Evolutionary conservation across 2,113 vertebrate species (phyloP), one percentile per base, ranked within the genome.

Genomic region (Syngnathoides biaculeatus): DNA sequence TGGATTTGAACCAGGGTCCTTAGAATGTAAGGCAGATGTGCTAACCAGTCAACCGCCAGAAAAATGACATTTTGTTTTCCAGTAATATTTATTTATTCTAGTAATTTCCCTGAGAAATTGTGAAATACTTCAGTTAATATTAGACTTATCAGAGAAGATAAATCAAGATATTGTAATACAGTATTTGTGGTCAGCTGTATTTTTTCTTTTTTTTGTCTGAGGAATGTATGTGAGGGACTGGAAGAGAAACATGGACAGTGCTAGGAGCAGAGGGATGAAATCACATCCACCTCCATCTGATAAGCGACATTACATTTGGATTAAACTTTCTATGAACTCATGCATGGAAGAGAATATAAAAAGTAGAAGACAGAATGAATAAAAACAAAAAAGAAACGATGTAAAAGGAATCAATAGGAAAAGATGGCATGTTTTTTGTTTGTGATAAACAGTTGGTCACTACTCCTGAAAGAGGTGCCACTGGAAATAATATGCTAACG

Each of bases 251-350:
- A 67, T 22, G 58, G 55, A 63, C 19, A 75, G 62, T 78, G 27
- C 8, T 52, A n/a, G 35, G 4, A 61, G 43, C 22, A 26, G 7
- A 11, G n/a, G 48, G 40, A 53, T 64, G 42, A 78, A 38, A 22
- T 43, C 42, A 53, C 2, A 58, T 59, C 26, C 78, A 63, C 71
- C 70, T 79, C 47, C 26, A 27, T 65, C 45, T 71, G 66, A 82
- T 82, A 65, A 76, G 67, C 79, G 73, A 66, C 60, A 20, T 65
- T 26, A 17, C 68, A 64, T 59, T 77, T 72, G 52, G 58, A 79
- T 80, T 83, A 64, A 82, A 79, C 83, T 84, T 55, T 72, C 56
- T 7, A 8, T 62, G 66, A 80, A 72, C 79, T 47, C 15, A 47
- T 61, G 1, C 68, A 27, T 8, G 45, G 65, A 80, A 42, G 48